Conservation (phyloP, 1,140 invertebrate genomes). For the Camponotus floridanus region DNA sequence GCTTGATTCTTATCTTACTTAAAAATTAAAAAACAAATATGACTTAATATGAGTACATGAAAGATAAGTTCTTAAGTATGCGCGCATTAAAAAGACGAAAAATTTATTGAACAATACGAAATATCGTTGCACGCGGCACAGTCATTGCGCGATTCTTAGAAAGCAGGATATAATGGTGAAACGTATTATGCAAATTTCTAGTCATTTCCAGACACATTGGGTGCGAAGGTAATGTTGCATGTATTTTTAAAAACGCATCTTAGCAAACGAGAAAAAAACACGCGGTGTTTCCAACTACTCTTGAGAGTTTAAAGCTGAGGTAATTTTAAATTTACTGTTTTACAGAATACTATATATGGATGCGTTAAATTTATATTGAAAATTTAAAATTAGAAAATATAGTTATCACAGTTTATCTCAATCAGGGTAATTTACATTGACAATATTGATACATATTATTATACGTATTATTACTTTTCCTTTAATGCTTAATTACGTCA, state of each 20-base stretch:
- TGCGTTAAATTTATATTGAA: neutral
- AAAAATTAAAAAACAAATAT: neutral
- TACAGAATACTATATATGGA: neutral
- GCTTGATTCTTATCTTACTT: neutral
- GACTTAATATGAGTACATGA: neutral
- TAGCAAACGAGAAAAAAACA: neutral
- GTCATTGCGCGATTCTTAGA: conserved; percentile 15
- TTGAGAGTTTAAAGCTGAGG: neutral
- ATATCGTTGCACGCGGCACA: conserved; percentile 18
- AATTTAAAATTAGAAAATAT: neutral
- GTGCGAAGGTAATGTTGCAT: conserved; percentile 30
- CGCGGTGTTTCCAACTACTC: neutral
- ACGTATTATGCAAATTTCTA: conserved; percentile 50
- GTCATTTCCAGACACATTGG: conserved; percentile 36
- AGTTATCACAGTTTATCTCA: neutral
- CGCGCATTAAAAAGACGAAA: neutral
- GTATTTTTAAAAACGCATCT: conserved; percentile 46
- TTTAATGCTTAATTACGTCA: neutral
- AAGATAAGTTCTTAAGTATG: neutral
- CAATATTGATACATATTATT: conserved; percentile 9
- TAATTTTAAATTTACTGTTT: neutral
- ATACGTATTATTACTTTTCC: neutral
- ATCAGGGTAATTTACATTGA: neutral
- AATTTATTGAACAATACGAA: conserved; percentile 42
- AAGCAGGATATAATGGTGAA: conserved; percentile 17